A percentile compares a stretch with the other conserved stretches of the same genome.
Evolutionary conservation across 2,797 vertebrate species (phyloP).

Genomic region (Pangasius larnaudii): DNA sequence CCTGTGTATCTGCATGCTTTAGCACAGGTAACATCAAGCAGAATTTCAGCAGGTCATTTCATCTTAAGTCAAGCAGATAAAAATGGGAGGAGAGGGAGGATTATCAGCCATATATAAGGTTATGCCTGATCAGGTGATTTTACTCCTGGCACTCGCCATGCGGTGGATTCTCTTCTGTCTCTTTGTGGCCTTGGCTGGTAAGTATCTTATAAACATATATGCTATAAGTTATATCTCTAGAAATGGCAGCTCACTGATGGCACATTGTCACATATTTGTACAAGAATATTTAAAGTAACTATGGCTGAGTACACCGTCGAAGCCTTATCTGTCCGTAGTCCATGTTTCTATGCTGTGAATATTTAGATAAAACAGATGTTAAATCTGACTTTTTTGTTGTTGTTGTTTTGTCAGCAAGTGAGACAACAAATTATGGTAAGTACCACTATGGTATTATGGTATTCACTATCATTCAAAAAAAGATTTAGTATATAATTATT

Average conservation of each 20-base stretch:
- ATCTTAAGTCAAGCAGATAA: constrained; percentile 38
- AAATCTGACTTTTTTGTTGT: constrained; percentile 3
- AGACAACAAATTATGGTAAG: constrained; percentile 74
- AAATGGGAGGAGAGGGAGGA: constrained; percentile 31
- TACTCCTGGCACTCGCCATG: constrained; percentile 68
- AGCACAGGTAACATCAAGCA: background rate
- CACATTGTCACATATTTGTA: background rate
- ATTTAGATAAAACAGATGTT: background rate
- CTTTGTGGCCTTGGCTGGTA: constrained; percentile 73
- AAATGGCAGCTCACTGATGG: background rate
- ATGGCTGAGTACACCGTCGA: background rate
- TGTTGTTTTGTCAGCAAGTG: constrained; percentile 64
- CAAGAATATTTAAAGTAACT: background rate
- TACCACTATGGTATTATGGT: too few relatives aligned
- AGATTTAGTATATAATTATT: background rate
- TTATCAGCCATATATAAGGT: constrained; percentile 63
- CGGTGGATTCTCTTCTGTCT: constrained; percentile 67
- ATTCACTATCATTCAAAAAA: background rate
- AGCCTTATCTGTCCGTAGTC: background rate
- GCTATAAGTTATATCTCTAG: background rate
- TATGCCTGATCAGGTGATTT: constrained; percentile 8
- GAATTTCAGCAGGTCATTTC: constrained; percentile 21
- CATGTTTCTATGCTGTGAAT: background rate
- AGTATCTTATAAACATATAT: constrained; percentile 51
- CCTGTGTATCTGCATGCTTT: background rate